Base-by-base conservation (phyloP, 2,113 vertebrate species). In the Parus major region DNA sequence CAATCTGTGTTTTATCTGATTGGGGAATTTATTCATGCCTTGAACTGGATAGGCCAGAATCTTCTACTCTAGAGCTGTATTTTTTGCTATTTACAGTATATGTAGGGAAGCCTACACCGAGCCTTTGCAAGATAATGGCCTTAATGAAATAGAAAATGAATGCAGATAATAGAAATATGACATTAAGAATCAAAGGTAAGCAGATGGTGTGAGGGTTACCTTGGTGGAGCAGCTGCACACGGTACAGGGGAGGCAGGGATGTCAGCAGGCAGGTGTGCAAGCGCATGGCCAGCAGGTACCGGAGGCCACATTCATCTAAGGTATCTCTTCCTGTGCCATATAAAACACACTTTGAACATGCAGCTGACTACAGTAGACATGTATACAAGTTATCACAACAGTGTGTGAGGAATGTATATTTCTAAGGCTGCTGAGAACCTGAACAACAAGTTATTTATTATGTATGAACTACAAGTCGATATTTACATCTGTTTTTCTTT, bases 201-300 rank as follows among this genome's bases (percentile, higher is more conserved):
- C 53, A 80, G 64, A 12, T 10, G 1, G 7, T 33, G 17, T 52
- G 53, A 15, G 23, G 36, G 59, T 69, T 98, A 99, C 99, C 99
- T 98, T 99, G 99, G 96, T 99, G 99, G 15, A 99, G 98, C 31
- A 99, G 98, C 97, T 99, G 99, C 77, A 98, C 98, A 27, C 99
- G 98, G 97, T 99, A 99, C 23, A 99, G 97, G 13, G 99, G 99
- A 21, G 99, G 99, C 91, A 99, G 98, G 7, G 99, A 99, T 46
- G 99, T 99, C 93, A 99, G 98, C 94, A 99, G 98, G 96, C 99
- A 99, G 19, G 98, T 99, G 83, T 99, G 99, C 86, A 99, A 97
- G 68, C 99, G 99, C 99, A 99, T 99, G n/a, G 99, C 99, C 96
- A 99, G 79, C 83, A 99, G 91, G 92, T 99, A 99, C 56, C 99